Percentiles rank a stretch among this genome's conserved stretches.
phyloP scores from a whole-genome alignment of 2,888 invertebrate species.

The Torymus tubicola region DNA sequence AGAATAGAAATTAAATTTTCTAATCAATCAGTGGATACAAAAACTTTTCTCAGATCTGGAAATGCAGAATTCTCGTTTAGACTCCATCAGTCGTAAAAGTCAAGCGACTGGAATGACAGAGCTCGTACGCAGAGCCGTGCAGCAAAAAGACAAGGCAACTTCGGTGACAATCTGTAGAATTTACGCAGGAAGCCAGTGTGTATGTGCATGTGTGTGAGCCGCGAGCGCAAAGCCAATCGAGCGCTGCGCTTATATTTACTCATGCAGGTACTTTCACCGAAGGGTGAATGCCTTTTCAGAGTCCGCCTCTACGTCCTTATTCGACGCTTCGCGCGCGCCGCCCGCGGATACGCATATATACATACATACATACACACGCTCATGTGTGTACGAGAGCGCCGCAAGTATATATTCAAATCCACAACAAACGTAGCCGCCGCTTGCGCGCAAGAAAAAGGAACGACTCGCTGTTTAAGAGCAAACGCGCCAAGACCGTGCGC shows the following conservation, averaged over 20 bases:
- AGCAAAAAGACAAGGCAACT: background rate
- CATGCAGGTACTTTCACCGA: slow-evolving; percentile 68
- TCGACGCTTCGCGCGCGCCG: slow-evolving; percentile 17
- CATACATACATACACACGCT: background rate
- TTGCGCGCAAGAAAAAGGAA: background rate
- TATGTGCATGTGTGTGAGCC: background rate
- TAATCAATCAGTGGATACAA: too few relatives aligned
- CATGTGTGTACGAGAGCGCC: background rate
- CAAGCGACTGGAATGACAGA: too few relatives aligned
- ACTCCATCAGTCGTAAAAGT: too few relatives aligned
- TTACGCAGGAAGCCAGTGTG: slow-evolving; percentile 12
- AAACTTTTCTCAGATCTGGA: too few relatives aligned
- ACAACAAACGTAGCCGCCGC: slow-evolving; percentile 26
- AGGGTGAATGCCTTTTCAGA: slow-evolving; percentile 69
- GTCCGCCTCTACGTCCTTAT: slow-evolving; percentile 43
- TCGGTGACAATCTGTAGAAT: background rate
- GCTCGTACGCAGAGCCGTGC: too few relatives aligned
- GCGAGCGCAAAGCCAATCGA: slow-evolving; percentile 5
- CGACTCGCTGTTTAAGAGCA: slow-evolving; percentile 5
- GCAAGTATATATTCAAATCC: slow-evolving; percentile 24
- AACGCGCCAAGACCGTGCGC: background rate
- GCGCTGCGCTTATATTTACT: slow-evolving; percentile 33
- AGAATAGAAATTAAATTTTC: too few relatives aligned
- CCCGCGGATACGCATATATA: background rate
- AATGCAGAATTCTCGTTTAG: too few relatives aligned